Percentiles rank a stretch among this genome's conserved stretches.
Evolutionary conservation across 2,797 vertebrate genomes (phyloP).

Genomic region (Scolopax bukidnonensis): DNA sequence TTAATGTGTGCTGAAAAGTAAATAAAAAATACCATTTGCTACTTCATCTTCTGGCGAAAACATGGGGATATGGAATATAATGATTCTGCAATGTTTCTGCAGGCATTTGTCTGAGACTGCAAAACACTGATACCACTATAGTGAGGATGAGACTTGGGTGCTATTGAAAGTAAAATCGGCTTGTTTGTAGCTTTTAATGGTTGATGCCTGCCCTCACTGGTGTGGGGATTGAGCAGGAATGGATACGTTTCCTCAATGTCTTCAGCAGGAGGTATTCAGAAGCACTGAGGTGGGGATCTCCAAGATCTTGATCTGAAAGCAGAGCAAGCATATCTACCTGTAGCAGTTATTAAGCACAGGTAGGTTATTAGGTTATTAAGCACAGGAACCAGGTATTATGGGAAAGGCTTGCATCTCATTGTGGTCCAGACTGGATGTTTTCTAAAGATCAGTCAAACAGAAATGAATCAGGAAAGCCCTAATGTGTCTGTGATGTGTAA

Average conservation of each 20-base stretch:
- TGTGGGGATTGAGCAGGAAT: accelerated
- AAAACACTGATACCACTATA: neutral
- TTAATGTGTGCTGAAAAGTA: neutral
- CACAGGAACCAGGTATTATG: neutral
- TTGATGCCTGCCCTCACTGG: neutral
- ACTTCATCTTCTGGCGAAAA: neutral
- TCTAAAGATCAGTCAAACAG: neutral
- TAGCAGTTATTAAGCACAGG: neutral
- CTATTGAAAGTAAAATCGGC: neutral
- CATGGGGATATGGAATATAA: neutral
- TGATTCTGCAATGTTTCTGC: slow-evolving; percentile 12
- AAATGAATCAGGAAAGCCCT: neutral
- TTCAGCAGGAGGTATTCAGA: neutral
- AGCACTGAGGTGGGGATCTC: neutral
- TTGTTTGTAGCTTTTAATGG: neutral
- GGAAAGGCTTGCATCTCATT: neutral
- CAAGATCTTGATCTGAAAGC: neutral
- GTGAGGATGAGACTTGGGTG: neutral
- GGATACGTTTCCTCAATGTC: neutral
- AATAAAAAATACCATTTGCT: slow-evolving; percentile 1
- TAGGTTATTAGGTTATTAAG: neutral
- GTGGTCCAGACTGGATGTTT: neutral
- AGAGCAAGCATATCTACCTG: neutral
- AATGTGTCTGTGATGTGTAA: neutral
- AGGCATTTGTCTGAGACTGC: slow-evolving; percentile 9